phyloP scores from a whole-genome alignment of 1,140 invertebrate species.

The Lepidurus apus region DNA sequence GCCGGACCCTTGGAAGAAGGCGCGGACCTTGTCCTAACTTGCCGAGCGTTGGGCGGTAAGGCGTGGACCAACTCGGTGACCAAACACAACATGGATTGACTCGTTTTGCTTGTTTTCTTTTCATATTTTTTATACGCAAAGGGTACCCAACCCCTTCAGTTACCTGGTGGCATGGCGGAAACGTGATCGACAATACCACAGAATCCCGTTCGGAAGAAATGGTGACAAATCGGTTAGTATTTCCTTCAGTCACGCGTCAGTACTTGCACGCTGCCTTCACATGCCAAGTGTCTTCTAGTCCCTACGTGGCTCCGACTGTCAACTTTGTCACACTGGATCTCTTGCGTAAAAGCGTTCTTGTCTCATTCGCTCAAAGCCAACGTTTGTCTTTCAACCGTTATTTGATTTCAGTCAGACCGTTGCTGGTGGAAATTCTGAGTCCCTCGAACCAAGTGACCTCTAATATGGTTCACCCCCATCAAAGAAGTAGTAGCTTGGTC shows the following conservation, averaged over 20 bases:
- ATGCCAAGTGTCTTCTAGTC: slow-evolving; percentile 32
- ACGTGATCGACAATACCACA: slow-evolving; percentile 29
- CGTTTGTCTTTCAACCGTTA: not conserved
- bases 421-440: not conserved
- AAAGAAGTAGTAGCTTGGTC: slow-evolving; percentile 51
- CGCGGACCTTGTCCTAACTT: slow-evolving; percentile 69
- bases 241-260: slow-evolving; percentile 22
- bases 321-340: slow-evolving; percentile 32
- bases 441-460: slow-evolving; percentile 6
- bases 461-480: slow-evolving; percentile 22
- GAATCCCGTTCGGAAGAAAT: slow-evolving; percentile 13
- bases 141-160: slow-evolving; percentile 30
- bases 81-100: too few relatives aligned
- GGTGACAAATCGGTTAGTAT: slow-evolving; percentile 29
- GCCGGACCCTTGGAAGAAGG: slow-evolving; percentile 82
- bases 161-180: slow-evolving; percentile 31
- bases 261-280: slow-evolving; percentile 31
- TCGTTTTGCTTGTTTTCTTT: not conserved
- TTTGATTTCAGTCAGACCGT: not conserved
- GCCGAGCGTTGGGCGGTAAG: slow-evolving; percentile 76
- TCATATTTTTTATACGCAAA: not conserved
- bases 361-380: not conserved
- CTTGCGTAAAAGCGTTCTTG: slow-evolving; percentile 13
- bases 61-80: not conserved
- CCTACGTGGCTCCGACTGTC: slow-evolving; percentile 23